Conservation (phyloP, 2,797 vertebrate species). For the Hylomyscus alleni region DNA sequence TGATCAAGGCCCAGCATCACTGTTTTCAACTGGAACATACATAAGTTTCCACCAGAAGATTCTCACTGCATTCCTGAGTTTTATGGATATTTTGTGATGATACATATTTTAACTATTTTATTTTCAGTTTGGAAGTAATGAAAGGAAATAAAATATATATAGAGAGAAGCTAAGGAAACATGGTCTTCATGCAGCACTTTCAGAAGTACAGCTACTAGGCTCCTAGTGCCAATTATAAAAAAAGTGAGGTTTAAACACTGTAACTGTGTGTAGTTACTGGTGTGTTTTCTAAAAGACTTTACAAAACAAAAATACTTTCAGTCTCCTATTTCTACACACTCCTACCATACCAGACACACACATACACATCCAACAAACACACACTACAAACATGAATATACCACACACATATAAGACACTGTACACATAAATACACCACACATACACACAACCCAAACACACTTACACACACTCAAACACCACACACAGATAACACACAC, state of each 20-base stretch:
- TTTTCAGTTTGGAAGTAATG: slow-evolving; percentile 56
- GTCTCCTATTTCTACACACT: not conserved
- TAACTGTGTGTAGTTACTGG: not conserved
- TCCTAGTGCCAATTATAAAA: not conserved
- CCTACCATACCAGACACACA: not conserved
- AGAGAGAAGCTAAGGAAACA: slow-evolving; percentile 14
- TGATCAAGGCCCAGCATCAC: not conserved
- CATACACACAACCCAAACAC: not conserved
- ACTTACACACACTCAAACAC: not conserved
- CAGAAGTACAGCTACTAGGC: slow-evolving; percentile 54
- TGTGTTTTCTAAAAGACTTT: not conserved
- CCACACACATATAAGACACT: not conserved
- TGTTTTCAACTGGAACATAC: slow-evolving; percentile 16
- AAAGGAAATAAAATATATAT: not conserved
- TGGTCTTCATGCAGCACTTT: slow-evolving; percentile 53
- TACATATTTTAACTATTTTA: slow-evolving; percentile 59
- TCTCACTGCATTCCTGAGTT: slow-evolving; percentile 37
- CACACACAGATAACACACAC: not conserved
- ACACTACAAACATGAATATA: no score
- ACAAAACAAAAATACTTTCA: slow-evolving; percentile 8
- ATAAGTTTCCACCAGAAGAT: slow-evolving; percentile 38
- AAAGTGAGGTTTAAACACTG: not conserved
- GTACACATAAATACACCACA: not conserved
- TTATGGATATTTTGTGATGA: slow-evolving; percentile 49
- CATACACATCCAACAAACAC: not conserved